These are phyloP conservation scores for Nanorana parkeri DNA, from an alignment of 2,113 vertebrate species.

Conservation along the genomic window DNA sequence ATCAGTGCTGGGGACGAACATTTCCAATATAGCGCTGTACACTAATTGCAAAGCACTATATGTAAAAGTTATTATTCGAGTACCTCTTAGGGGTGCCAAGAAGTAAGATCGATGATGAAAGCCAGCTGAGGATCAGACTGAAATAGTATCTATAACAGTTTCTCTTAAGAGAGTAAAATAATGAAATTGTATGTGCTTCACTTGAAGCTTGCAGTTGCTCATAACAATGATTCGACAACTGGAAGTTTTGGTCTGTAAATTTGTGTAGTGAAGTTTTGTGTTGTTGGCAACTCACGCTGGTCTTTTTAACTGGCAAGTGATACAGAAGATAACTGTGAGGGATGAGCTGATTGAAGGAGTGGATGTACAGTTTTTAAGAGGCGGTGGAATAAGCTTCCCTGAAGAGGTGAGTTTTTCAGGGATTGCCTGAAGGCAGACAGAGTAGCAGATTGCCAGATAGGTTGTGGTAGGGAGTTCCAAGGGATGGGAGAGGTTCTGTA, in stretches of 20 bases:
- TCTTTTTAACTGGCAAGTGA: neutral
- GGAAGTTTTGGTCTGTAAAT: constrained; percentile 21
- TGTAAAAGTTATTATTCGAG: constrained; percentile 10
- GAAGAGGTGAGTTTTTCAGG: no score
- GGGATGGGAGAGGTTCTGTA: no score
- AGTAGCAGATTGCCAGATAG: no score
- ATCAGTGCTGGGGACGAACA: neutral
- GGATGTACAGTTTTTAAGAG: no score
- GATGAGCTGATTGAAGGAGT: no score
- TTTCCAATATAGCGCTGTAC: neutral
- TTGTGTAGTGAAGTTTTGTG: neutral
- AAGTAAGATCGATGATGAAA: constrained; percentile 56
- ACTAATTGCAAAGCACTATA: neutral
- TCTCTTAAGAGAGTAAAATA: constrained; percentile 57
- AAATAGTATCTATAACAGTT: constrained; percentile 57
- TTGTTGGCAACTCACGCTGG: neutral
- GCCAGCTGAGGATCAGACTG: constrained; percentile 50
- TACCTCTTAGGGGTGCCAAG: constrained; percentile 29
- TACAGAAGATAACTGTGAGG: no score
- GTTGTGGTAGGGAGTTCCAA: no score
- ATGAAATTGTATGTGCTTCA: constrained; percentile 49
- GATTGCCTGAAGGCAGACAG: no score
- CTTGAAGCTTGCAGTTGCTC: constrained; percentile 55
- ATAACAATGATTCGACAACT: constrained; percentile 37
- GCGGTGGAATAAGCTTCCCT: no score